Evolutionary conservation across 1,140 invertebrate genomes (phyloP).

Genomic region (Drosophila ambigua): DNA sequence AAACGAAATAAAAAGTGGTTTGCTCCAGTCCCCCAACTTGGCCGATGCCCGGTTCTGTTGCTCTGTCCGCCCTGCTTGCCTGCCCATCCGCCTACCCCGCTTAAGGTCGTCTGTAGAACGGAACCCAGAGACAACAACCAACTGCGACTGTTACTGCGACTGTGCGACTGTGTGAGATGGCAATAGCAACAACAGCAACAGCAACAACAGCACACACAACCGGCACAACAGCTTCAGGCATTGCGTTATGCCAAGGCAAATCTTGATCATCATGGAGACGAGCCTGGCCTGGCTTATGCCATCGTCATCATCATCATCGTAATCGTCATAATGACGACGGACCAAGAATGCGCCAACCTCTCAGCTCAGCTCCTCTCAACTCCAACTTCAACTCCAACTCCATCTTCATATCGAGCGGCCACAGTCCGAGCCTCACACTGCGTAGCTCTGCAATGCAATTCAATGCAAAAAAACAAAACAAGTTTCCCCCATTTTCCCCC

Average conservation of each 20-base stretch:
- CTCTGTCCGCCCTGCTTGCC: neutral
- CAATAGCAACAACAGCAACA: constrained; percentile 13
- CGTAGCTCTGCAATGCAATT: too few relatives aligned
- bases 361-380: neutral
- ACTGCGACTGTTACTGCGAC: neutral
- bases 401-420: neutral
- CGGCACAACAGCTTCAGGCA: constrained; percentile 52
- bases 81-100: constrained; percentile 37
- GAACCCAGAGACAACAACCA: constrained; percentile 54
- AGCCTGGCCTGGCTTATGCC: neutral
- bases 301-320: constrained; percentile 30
- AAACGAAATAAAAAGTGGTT: constrained; percentile 51
- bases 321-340: constrained; percentile 64
- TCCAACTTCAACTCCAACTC: neutral
- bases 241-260: constrained; percentile 36
- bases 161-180: neutral
- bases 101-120: constrained; percentile 81
- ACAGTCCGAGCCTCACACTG: too few relatives aligned
- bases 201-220: constrained; percentile 26
- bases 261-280: constrained; percentile 35
- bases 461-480: too few relatives aligned
- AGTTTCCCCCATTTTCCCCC: neutral
- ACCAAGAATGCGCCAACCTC: constrained; percentile 56
- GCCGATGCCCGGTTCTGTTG: constrained; percentile 14
- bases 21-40: constrained; percentile 76